These are phyloP conservation scores for Paralvinella palmiformis DNA, from an alignment of 1,140 invertebrate species.

Conservation along the genomic window DNA sequence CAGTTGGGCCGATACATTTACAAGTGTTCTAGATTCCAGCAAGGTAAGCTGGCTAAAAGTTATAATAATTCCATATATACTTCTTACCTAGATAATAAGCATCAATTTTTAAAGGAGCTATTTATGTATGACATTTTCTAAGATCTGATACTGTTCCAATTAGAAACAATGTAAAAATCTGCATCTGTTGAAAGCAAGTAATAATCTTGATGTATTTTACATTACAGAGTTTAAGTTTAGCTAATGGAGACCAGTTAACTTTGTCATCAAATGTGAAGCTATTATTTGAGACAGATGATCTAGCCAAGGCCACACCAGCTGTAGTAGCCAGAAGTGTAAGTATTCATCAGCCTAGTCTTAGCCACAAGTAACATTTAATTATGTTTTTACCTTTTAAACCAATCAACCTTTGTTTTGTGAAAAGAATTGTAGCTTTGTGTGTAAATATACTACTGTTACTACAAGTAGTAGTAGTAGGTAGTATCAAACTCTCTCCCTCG, in stretches of 20 bases:
- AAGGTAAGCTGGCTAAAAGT: slow-evolving; percentile 38
- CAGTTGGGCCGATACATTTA: slow-evolving; percentile 47
- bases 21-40: slow-evolving; percentile 38
- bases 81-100: too few species aligned
- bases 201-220: too few species aligned
- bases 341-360: slow-evolving; percentile 6
- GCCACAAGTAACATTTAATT: not conserved
- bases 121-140: not conserved
- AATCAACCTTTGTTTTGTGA: too few species aligned
- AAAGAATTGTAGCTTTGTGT: too few species aligned
- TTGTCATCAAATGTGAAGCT: slow-evolving; percentile 46
- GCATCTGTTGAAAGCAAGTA: too few species aligned
- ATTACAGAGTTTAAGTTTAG: slow-evolving; percentile 41
- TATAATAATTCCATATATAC: too few species aligned
- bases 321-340: slow-evolving; percentile 43
- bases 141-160: too few species aligned
- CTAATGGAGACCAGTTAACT: slow-evolving; percentile 48
- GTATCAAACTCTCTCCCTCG: too few species aligned
- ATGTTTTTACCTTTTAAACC: too few species aligned
- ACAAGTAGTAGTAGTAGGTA: too few species aligned
- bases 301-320: slow-evolving; percentile 41
- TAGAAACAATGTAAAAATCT: too few species aligned
- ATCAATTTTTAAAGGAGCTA: slow-evolving; percentile 1
- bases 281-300: slow-evolving; percentile 46
- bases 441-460: too few species aligned